Base-by-base conservation (phyloP, 2,113 vertebrate genomes). In the Himantopus leucocephalus region DNA sequence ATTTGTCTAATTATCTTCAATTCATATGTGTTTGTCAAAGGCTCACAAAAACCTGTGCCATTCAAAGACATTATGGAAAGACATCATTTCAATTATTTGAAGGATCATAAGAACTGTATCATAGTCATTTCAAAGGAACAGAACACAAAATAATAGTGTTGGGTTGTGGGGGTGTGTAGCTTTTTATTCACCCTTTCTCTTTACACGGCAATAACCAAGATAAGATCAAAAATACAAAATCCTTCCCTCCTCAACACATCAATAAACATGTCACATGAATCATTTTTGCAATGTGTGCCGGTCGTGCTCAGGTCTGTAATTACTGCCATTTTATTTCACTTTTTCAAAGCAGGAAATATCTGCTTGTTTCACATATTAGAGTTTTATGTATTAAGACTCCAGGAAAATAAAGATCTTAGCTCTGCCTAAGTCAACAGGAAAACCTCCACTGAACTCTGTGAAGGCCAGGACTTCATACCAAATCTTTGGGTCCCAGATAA, bases 111-210 rank as follows among this genome's bases (percentile, higher is more conserved):
- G 34, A 89, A 84, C 53, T 39, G 53, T 32, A 92, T 86, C 60
- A 72, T 22, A 93, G 16, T 14, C 1, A 64, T 96, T 97, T 97
- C 77, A 97, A 86, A 91, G 80, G 62, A 96, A 88, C 52, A 71
- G 39, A 96, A 39, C 37, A 27, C 29, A 23, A 80, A 88, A 88
- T 92, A 96, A 86, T 24, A 85, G 64, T 77, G 34, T 64, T 84
- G 18, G 13, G 27, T 60, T 62, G 45, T 48, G 34, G 10, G 14
- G 20, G 39, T 0, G 1, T 20, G 45, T 62, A 66, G 26, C 24
- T 77, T 74, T 92, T 71, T 48, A 82, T 63, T 79, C 37, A 47
- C 2, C 2, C 34, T 59, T 78, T 73, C 39, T 85, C n/a, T 78
- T 93, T 73, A 48, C 48, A 47, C 18, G 58, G 22, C 26, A 94